Base-by-base conservation (phyloP, 2,888 invertebrate genomes). In the Antheraea assamensis region DNA sequence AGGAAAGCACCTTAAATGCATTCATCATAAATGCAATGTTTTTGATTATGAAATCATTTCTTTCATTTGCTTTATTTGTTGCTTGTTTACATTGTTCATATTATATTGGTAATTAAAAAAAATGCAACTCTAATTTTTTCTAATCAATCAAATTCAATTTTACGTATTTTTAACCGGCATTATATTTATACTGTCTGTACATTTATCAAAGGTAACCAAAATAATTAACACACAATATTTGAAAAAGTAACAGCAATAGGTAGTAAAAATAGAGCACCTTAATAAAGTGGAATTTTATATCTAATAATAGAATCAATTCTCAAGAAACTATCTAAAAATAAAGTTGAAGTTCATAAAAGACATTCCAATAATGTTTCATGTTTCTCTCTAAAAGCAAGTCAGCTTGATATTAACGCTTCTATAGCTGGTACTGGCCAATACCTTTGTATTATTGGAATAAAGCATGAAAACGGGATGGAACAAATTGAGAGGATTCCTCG, bases 401-500 rank as follows among this genome's bases (percentile, higher is more conserved):
- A 58, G 10, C 10, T 15, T 15, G 58, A 58, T 64, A 58, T 64
- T 5, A 64, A 64, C 21, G 27, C 30, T 64, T 64, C 15, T 64
- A 17, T 64, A 30, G 27, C 30, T 27, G 21, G 0, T 27, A 61
- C 5, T 64, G 61, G 10, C 30, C 61, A 30, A 64, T 30, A 64
- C 61, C 61, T 64, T 64, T 27, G 61, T 64, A 5, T 30, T 64
- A 64, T 64, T 27, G 30, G 61, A 64, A 27, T 27, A 64, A 64
- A 64, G 61, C 30, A 64, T 64, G 30, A 64, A 64, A 27, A 64
- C 27, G 61, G 61, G 5, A 64, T 3, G 30, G 30, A 30, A 27
- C 61, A 27, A 61, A 64, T 64, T 64, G 61, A 64, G 30, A 30
- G 61, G 61, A 64, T 64, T 64, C 30, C 61, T 30, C 27, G 17